phyloP scores from a whole-genome alignment of 2,113 vertebrate species.

The Merops nubicus region DNA sequence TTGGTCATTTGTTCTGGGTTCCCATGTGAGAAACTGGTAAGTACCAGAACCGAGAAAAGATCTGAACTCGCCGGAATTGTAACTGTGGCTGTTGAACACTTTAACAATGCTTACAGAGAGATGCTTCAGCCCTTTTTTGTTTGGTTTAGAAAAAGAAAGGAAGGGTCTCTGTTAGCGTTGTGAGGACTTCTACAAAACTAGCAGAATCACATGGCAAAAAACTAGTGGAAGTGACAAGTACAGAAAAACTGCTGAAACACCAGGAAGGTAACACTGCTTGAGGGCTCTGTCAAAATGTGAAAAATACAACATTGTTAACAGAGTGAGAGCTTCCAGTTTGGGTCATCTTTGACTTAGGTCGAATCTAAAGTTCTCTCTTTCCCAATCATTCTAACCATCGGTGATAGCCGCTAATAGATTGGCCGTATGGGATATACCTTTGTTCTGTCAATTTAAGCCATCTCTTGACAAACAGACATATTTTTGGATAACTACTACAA shows the following conservation, averaged over 20 bases:
- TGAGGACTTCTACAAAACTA: slow-evolving; percentile 71
- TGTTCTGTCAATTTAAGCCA: slow-evolving; percentile 77
- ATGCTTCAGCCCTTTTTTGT: slow-evolving; percentile 77
- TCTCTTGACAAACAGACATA: slow-evolving; percentile 72
- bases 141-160: slow-evolving; percentile 78
- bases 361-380: slow-evolving; percentile 25
- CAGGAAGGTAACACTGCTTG: slow-evolving; percentile 78
- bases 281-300: slow-evolving; percentile 68
- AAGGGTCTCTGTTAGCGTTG: slow-evolving; percentile 76
- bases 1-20: slow-evolving; percentile 62
- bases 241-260: slow-evolving; percentile 72
- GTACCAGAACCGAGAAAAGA: slow-evolving; percentile 71
- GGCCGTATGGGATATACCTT: slow-evolving; percentile 59
- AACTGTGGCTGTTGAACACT: slow-evolving; percentile 73
- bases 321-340: slow-evolving; percentile 85
- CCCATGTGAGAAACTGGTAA: slow-evolving; percentile 44
- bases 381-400: slow-evolving; percentile 63
- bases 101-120: slow-evolving; percentile 73
- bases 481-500: slow-evolving; percentile 79
- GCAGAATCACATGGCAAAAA: slow-evolving; percentile 69
- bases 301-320: slow-evolving; percentile 62
- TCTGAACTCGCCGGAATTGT: slow-evolving; percentile 76
- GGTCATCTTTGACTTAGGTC: slow-evolving; percentile 50
- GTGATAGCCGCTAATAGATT: slow-evolving; percentile 68
- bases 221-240: slow-evolving; percentile 68